Conservation (phyloP, 2,797 vertebrate genomes). For the Squalus acanthias region DNA sequence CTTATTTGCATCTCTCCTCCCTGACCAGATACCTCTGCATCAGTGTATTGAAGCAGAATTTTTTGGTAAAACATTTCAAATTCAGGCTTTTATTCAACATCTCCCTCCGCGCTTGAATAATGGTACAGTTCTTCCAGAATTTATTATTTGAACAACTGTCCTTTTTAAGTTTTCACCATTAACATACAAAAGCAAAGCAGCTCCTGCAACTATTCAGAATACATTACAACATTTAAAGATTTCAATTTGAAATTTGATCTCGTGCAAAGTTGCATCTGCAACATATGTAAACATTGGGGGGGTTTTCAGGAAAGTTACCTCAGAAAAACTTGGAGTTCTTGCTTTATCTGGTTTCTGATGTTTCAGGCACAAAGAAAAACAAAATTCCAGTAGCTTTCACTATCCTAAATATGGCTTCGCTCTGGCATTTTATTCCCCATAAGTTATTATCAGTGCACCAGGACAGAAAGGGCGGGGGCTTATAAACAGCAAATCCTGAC, state of each 20-base stretch:
- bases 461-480: neutral
- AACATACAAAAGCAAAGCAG: neutral
- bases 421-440: neutral
- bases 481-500: neutral
- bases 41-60: neutral
- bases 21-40: neutral
- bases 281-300: too few relatives aligned
- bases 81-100: neutral
- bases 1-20: neutral
- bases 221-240: neutral
- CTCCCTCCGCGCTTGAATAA: neutral
- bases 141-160: neutral
- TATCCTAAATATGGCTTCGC: neutral
- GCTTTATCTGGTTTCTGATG: neutral
- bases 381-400: neutral
- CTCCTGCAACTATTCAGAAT: neutral
- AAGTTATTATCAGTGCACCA: neutral
- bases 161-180: neutral
- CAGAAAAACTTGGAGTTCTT: neutral
- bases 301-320: neutral
- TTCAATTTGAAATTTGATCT: neutral
- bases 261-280: neutral
- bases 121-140: neutral
- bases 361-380: neutral
- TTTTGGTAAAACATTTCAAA: neutral